Percentiles rank a stretch among this genome's conserved stretches.
Conservation (phyloP, 2,113 vertebrate genomes). For the Anolis sagrei region DNA sequence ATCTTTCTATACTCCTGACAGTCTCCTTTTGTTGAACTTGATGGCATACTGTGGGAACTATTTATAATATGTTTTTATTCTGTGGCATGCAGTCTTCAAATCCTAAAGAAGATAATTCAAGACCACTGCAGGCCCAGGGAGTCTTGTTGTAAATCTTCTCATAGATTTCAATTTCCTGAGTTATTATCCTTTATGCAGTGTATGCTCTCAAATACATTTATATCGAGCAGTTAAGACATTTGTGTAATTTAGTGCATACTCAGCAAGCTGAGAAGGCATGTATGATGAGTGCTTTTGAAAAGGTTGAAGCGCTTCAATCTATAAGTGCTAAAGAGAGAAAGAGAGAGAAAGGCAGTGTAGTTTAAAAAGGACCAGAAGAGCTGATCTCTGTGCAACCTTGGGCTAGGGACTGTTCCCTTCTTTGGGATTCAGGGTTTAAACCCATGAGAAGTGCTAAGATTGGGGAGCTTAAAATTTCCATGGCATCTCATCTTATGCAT, state of each 20-base stretch:
- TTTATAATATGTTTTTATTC: neutral
- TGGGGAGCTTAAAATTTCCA: neutral
- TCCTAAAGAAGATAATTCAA: neutral
- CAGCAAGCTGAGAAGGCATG: neutral
- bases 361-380: neutral
- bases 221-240: neutral
- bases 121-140: neutral
- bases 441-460: constrained; percentile 57
- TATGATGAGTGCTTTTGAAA: constrained; percentile 18
- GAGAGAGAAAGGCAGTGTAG: neutral
- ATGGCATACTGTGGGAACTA: neutral
- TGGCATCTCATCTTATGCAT: constrained; percentile 17
- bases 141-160: neutral
- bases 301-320: constrained; percentile 23
- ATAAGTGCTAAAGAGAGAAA: constrained; percentile 54
- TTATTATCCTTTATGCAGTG: neutral
- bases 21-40: neutral
- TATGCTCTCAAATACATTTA: neutral
- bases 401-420: constrained; percentile 16
- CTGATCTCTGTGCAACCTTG: constrained; percentile 19
- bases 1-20: neutral
- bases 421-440: neutral
- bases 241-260: neutral
- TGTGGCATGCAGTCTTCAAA: neutral
- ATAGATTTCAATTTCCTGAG: neutral